phyloP scores from a whole-genome alignment of 2,113 vertebrate species.

The Speoplatyrhinus poulsoni region DNA sequence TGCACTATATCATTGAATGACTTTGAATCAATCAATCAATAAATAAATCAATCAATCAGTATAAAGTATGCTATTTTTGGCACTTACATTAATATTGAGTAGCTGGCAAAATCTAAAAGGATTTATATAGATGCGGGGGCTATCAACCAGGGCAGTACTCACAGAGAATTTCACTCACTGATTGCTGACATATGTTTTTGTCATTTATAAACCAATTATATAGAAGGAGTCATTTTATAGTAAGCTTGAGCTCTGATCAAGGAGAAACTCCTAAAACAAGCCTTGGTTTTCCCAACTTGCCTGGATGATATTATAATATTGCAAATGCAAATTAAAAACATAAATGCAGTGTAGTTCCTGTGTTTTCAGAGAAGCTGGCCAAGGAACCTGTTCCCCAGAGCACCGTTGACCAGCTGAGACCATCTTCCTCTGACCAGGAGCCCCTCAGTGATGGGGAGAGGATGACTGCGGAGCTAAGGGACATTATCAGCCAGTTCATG shows the following conservation, averaged over 20 bases:
- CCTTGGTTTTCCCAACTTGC: slow-evolving; percentile 21
- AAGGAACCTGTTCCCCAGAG: neutral
- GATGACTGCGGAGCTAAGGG: slow-evolving; percentile 81
- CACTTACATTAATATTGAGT: no score
- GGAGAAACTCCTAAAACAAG: slow-evolving; percentile 33
- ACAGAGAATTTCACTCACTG: no score
- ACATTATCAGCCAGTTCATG: slow-evolving; percentile 82
- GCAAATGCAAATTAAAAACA: no score
- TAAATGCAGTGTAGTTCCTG: neutral
- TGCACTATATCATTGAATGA: no score
- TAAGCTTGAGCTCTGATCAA: slow-evolving; percentile 30
- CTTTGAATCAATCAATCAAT: neutral
- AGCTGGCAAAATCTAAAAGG: no score
- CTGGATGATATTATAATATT: neutral
- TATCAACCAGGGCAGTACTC: no score
- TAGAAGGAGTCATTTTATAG: no score
- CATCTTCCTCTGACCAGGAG: slow-evolving; percentile 33
- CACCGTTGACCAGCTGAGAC: neutral
- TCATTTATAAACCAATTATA: no score
- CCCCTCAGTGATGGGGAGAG: slow-evolving; percentile 78
- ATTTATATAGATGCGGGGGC: no score
- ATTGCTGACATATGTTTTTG: no score
- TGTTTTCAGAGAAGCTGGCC: neutral
- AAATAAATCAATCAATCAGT: neutral
- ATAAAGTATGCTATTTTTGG: no score